Percentiles rank a stretch among this genome's conserved stretches.
phyloP scores from a whole-genome alignment of 2,113 vertebrate genomes.

The Panthera uncia region DNA sequence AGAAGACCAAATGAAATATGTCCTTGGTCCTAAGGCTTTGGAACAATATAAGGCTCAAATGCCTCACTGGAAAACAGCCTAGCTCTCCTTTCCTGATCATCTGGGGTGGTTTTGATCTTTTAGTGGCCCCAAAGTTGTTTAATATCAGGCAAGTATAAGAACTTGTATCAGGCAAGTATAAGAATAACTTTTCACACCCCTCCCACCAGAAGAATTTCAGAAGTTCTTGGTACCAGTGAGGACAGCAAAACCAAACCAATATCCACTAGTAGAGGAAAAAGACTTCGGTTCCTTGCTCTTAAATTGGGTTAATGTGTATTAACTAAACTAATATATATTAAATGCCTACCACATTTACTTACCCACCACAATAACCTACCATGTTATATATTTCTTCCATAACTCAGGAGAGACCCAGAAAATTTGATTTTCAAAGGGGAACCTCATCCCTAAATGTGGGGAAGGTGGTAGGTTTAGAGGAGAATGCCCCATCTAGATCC shows the following conservation, averaged over 20 bases:
- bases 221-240: background rate
- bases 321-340: background rate
- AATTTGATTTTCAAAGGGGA: background rate
- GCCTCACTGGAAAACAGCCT: background rate
- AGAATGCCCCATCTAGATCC: background rate
- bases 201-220: background rate
- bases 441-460: background rate
- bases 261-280: background rate
- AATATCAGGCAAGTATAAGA: background rate
- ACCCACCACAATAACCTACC: too few relatives aligned
- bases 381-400: background rate
- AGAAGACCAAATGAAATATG: background rate
- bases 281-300: background rate
- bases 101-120: background rate
- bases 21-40: background rate
- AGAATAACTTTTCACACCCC: background rate
- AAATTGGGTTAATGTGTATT: background rate
- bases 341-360: background rate
- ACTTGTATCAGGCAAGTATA: background rate
- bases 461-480: background rate
- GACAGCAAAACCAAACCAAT: background rate
- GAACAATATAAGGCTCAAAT: background rate
- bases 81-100: background rate
- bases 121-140: background rate
- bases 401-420: background rate